Percentiles rank a stretch among this genome's conserved stretches.
These are phyloP conservation scores for Chrysogorgia sp. DNA, from an alignment of 92 coral and sea anemone genomes.

Conservation along the genomic window DNA sequence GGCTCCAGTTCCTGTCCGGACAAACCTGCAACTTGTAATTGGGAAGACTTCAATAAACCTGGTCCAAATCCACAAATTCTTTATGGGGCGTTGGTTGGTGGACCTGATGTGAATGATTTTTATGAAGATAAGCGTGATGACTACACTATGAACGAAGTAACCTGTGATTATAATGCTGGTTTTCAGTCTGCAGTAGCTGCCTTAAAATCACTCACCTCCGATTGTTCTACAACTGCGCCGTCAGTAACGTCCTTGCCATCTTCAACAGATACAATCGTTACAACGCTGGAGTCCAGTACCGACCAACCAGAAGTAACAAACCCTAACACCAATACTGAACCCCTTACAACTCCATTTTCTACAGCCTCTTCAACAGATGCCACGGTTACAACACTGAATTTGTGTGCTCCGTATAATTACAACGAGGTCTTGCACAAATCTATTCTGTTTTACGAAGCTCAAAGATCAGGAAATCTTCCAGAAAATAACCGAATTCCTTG, in stretches of 20 bases:
- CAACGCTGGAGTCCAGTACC: slow-evolving; percentile 6
- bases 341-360: neutral
- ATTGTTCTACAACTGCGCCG: neutral
- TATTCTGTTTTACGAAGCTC: slow-evolving; percentile 64
- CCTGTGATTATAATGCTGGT: slow-evolving; percentile 89
- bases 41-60: slow-evolving; percentile 48
- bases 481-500: slow-evolving; percentile 20
- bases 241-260: neutral
- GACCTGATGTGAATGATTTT: slow-evolving; percentile 69
- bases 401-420: slow-evolving; percentile 69
- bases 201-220: slow-evolving; percentile 49
- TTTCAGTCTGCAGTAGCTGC: slow-evolving; percentile 89
- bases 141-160: slow-evolving; percentile 74
- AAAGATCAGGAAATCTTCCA: slow-evolving; percentile 35
- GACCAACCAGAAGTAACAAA: neutral
- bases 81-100: slow-evolving; percentile 81
- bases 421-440: slow-evolving; percentile 68
- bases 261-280: neutral
- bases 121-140: slow-evolving; percentile 70
- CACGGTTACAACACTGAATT: no score
- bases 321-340: neutral
- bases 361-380: neutral
- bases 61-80: slow-evolving; percentile 75
- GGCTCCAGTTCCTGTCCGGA: slow-evolving; percentile 75
- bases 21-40: slow-evolving; percentile 62